Evolutionary conservation across 2,113 vertebrate genomes (phyloP).

Genomic region (Chaetorhynchus papuensis): DNA sequence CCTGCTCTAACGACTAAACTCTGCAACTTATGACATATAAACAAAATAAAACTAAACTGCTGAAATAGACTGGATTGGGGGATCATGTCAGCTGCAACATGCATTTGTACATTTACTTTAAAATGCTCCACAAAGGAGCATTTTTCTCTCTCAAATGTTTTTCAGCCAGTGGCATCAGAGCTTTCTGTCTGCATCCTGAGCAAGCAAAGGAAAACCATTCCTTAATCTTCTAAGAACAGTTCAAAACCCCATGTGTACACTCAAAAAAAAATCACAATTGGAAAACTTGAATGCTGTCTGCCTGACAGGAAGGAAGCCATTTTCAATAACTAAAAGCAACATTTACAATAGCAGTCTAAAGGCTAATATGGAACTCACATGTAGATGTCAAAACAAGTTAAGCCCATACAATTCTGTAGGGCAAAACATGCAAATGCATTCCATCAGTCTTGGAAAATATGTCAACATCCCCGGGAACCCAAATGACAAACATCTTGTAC

Average conservation of each 20-base stretch:
- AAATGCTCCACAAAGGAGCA: background rate
- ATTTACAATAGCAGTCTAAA: conserved; percentile 49
- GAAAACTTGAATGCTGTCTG: conserved; percentile 47
- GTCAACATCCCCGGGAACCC: conserved; percentile 48
- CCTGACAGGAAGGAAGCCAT: conserved; percentile 26
- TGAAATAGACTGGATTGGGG: background rate
- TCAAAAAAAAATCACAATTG: conserved; percentile 15
- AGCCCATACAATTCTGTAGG: conserved; percentile 17
- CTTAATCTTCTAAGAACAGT: conserved; percentile 32
- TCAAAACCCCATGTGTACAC: background rate
- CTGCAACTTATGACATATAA: background rate
- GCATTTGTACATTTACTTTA: background rate
- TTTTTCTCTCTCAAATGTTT: background rate
- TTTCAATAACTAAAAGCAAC: conserved; percentile 45
- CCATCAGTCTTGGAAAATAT: conserved; percentile 46
- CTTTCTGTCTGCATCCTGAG: background rate
- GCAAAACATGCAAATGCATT: conserved; percentile 61
- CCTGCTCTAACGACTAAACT: background rate
- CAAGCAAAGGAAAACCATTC: conserved; percentile 12
- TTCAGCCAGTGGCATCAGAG: background rate
- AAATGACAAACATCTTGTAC: conserved; percentile 54
- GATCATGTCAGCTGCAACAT: accelerated
- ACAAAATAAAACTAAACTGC: background rate
- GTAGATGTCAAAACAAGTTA: conserved; percentile 60
- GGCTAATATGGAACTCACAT: conserved; percentile 57